These are phyloP conservation scores for Branchinecta lindahli DNA, from an alignment of 1,140 invertebrate genomes.

Conservation along the genomic window DNA sequence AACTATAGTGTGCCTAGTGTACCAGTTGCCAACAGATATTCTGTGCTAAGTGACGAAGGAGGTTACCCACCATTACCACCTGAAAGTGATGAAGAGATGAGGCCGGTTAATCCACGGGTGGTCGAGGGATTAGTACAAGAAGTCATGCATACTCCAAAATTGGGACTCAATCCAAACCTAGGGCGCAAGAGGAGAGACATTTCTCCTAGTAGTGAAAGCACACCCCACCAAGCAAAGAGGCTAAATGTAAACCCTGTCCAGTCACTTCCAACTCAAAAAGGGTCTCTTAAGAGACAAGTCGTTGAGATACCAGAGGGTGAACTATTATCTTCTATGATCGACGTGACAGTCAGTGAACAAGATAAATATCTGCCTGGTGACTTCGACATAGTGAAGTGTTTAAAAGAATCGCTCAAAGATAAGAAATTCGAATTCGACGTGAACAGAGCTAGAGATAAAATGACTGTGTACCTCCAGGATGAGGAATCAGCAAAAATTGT, in stretches of 20 bases:
- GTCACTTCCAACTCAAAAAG: not conserved
- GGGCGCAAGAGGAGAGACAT: constrained; percentile 1
- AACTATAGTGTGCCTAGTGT: constrained; percentile 5
- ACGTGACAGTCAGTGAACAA: not conserved
- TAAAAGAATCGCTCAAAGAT: not conserved
- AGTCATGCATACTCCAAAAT: not conserved
- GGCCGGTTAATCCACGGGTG: not conserved
- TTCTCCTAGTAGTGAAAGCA: not conserved
- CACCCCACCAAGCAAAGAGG: not conserved
- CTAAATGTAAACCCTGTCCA: not conserved
- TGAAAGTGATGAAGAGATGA: constrained; percentile 1
- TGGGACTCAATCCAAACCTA: not conserved
- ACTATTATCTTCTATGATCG: constrained; percentile 6
- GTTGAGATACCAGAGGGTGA: not conserved
- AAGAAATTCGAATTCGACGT: not conserved
- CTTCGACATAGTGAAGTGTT: not conserved
- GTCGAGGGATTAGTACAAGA: not conserved
- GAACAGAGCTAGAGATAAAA: constrained; percentile 5
- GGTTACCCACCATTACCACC: constrained; percentile 3
- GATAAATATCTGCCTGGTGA: constrained; percentile 1
- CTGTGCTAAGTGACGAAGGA: constrained; percentile 4
- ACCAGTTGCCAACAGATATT: not conserved
- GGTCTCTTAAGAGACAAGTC: not conserved
- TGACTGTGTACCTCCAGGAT: not conserved
- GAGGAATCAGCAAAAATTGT: constrained; percentile 9